phyloP scores from a whole-genome alignment of 2,113 vertebrate genomes.

The Lynx canadensis region DNA sequence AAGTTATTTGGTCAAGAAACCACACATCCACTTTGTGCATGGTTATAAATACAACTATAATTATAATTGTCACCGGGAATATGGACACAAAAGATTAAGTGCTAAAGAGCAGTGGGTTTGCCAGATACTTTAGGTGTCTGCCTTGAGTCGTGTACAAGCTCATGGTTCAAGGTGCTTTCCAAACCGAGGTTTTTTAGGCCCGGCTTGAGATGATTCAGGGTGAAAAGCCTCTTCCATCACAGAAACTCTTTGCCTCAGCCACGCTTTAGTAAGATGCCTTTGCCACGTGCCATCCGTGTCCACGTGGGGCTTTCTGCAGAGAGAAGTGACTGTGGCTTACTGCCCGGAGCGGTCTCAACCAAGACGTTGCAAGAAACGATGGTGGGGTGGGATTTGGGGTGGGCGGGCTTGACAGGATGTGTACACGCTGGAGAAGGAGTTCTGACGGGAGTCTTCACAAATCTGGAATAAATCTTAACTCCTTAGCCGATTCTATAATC shows the following conservation, averaged over 20 bases:
- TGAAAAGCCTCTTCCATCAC: not conserved
- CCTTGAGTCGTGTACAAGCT: not conserved
- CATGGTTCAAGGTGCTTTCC: not conserved
- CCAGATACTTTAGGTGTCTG: not conserved
- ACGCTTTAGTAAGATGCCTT: not conserved
- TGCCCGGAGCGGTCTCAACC: not conserved
- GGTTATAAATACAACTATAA: too few relatives aligned
- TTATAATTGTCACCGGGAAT: not conserved
- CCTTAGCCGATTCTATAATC: not conserved
- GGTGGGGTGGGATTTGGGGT: not conserved
- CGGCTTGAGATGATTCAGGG: not conserved
- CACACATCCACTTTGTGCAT: too few relatives aligned
- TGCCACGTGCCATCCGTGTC: not conserved
- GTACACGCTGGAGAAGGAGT: not conserved
- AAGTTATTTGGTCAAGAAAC: not conserved
- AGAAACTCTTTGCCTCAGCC: not conserved
- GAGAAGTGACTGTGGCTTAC: not conserved
- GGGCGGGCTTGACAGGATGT: not conserved
- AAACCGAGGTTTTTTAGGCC: not conserved
- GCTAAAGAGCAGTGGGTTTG: not conserved
- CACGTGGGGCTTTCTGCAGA: not conserved
- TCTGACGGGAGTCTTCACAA: not conserved
- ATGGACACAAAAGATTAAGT: not conserved
- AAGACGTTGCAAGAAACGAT: not conserved
- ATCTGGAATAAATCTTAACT: not conserved